Base-by-base conservation (phyloP, 2,113 vertebrate genomes). In the Colossoma macropomum region DNA sequence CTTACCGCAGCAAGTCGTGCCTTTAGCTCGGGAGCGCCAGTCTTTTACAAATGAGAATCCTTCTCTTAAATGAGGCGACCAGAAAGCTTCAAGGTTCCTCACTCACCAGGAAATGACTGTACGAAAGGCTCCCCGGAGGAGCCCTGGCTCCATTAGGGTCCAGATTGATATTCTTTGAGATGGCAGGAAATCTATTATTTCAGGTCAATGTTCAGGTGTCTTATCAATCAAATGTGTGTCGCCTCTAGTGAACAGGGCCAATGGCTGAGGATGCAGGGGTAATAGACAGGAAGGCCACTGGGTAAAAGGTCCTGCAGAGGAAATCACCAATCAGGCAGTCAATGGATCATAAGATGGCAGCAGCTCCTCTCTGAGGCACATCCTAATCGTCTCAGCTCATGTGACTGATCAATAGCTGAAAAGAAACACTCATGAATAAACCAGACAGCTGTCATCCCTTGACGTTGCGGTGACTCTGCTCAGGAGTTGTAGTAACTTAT, bases 161-260 rank as follows among this genome's bases (percentile, higher is more conserved):
- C 27, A 79, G 80, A 85, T 85, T 87, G 86, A 87, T 87, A 87
- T 83, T 85, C 80, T 85, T 85, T 71, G 50, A 83, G 73, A 85
- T 80, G 80, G 77, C 50, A 54, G 83, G 65, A 85, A 85, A 87
- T 85, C 80, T 87, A 72, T 87, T 83, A 82, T 77, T 76, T 85
- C 81, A 71, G 83, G 66, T 85, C 72, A 50, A 68, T 66, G 59
- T 75, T 82, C 72, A 85, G 80, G 66, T 80, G 72, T 38, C 28
- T 60, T 75, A 85, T 87, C 76, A 80, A 83, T 87, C 86, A 85
- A 76, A 85, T 74, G 25, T 75, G 56, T 45, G 38, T 71, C 19
- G 34, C 54, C 73, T 84, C 21, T 62, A 54, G 30, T 5, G 66
- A 66, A 59, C 80, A 63, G 79, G 54, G 52, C 69, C 59, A 41